phyloP scores from a whole-genome alignment of 2,888 invertebrate species.

The Dione vanillae region DNA sequence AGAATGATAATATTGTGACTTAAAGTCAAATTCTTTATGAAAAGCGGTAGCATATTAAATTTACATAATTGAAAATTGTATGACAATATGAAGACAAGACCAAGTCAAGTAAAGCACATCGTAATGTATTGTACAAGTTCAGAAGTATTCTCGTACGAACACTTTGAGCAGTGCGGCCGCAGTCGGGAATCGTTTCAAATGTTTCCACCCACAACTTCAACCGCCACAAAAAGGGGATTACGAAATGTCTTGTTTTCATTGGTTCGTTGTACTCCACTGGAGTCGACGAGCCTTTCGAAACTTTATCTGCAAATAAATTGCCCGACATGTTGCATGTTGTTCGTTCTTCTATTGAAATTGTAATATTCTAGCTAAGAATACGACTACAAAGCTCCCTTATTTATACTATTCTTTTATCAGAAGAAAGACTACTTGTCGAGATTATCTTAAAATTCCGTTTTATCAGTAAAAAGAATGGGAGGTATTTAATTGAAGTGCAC shows the following conservation, averaged over 20 bases:
- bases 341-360: constrained; percentile 25
- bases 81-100: constrained; percentile 14
- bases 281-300: constrained; percentile 63
- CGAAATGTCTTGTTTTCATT: constrained; percentile 67
- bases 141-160: constrained; percentile 22
- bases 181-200: constrained; percentile 35
- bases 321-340: constrained; percentile 34
- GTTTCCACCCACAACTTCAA: constrained; percentile 35
- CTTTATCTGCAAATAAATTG: constrained; percentile 52
- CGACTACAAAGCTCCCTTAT: constrained; percentile 25
- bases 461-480: constrained; percentile 45
- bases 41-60: background rate
- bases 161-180: constrained; percentile 36
- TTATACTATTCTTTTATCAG: constrained; percentile 31
- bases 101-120: constrained; percentile 15
- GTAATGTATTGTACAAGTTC: constrained; percentile 28
- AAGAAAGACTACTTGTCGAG: constrained; percentile 35
- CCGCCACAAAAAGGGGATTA: constrained; percentile 33
- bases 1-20: background rate
- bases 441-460: constrained; percentile 45
- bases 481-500: constrained; percentile 47
- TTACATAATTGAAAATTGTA: constrained; percentile 8
- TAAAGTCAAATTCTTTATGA: background rate
- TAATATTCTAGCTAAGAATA: constrained; percentile 19
- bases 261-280: constrained; percentile 63